Evolutionary conservation across 2,888 invertebrate species (phyloP), one percentile per base, ranked within the genome.

Genomic region (Creontiades dilutus): DNA sequence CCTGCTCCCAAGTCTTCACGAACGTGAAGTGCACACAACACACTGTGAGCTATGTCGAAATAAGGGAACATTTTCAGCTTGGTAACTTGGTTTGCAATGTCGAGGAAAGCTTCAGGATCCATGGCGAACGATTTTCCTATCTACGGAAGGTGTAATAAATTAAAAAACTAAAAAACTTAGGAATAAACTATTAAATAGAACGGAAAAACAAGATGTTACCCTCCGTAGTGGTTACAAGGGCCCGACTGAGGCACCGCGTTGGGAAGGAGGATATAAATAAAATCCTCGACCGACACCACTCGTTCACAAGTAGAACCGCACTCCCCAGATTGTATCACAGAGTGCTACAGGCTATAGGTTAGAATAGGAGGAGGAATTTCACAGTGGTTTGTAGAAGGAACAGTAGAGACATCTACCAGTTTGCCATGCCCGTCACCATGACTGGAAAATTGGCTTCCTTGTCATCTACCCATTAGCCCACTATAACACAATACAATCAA

Each of bases 51-150:
- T 93, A 99, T 96, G 94, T 99, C 99, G 94, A 99, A 99, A 95
- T 99, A 99, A 89, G 99, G 99, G 93, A 97, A 99, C 99, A 99
- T 99, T 95, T 99, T 99, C 92, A 99, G 95, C 94, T 99, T 98
- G 92, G 98, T 98, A 95, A 99, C 98, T 95, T 98, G 98, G 94
- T 99, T 99, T 94, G 99, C 99, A 95, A 99, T 96, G 94, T 99
- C 98, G 93, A 99, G 95, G 94, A 99, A 98, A 91, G 98, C 96
- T 95, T 98, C 98, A 93, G 98, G 97, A 96, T 98, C 98, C 98
- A 98, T 98, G 94, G 68, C 75, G 84, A 82, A 52, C 12, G 28
- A 23, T 87, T 84, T 84, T 47, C n/a, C 13, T 47, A 12, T 9
- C 46, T 78, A 78, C 78, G 78, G 78, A 78, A 46, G 78, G 14